phyloP scores from a whole-genome alignment of 53 echinoderm and acorn worm genomes.

The Henricia sp. region DNA sequence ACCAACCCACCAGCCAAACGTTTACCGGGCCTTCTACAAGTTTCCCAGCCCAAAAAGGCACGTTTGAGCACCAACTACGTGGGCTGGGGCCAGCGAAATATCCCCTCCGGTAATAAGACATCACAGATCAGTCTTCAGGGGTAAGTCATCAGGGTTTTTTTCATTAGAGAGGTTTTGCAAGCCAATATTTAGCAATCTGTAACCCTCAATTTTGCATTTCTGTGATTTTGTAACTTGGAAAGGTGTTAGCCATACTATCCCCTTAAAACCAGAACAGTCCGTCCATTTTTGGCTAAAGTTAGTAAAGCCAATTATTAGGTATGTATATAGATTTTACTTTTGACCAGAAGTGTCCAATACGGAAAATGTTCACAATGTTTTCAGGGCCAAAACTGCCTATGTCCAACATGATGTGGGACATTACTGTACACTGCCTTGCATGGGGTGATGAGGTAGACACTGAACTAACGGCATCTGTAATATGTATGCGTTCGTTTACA shows the following conservation, averaged over 20 bases:
- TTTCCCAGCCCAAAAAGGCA: constrained; percentile 32
- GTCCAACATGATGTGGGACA: too few relatives aligned
- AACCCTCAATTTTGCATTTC: background rate
- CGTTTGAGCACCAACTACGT: constrained; percentile 24
- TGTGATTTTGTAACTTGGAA: background rate
- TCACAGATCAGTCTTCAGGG: constrained; percentile 66
- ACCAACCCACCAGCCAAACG: constrained; percentile 9
- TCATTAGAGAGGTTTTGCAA: background rate
- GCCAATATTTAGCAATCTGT: background rate
- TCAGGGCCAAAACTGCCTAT: too few relatives aligned
- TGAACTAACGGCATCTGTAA: too few relatives aligned
- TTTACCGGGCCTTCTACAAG: constrained; percentile 51
- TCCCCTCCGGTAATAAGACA: constrained; percentile 28
- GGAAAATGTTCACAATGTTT: too few relatives aligned
- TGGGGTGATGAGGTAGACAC: too few relatives aligned
- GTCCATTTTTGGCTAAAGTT: background rate
- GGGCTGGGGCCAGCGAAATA: constrained; percentile 55
- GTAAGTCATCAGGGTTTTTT: constrained; percentile 38
- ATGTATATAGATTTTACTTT: too few relatives aligned
- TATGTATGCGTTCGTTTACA: too few relatives aligned
- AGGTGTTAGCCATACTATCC: too few relatives aligned
- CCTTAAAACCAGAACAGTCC: too few relatives aligned
- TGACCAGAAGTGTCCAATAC: too few relatives aligned
- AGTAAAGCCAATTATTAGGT: background rate
- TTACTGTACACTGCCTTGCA: too few relatives aligned